Conservation (phyloP, 30 jellyfish, hydroid and myxozoan species). For the Hydractinia symbiolongicarpus region DNA sequence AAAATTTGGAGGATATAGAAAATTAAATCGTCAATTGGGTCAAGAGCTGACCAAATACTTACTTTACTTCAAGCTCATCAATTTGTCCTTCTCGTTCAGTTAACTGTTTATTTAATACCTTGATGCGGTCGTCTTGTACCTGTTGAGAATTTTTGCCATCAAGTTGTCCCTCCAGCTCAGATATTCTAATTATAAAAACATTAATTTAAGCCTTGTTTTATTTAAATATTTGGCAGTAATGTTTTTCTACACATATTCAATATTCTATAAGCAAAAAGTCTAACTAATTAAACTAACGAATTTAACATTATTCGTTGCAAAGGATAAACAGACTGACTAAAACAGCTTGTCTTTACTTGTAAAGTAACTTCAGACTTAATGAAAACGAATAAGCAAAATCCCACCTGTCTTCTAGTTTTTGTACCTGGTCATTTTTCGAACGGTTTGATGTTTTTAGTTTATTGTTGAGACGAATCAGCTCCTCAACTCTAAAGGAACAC, state of each 20-base stretch:
- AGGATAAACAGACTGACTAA: too few species aligned
- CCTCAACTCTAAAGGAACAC: constrained; percentile 57
- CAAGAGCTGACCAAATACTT: neutral
- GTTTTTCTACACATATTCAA: neutral
- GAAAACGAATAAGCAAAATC: neutral
- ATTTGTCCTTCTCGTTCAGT: constrained; percentile 46
- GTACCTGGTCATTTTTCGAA: constrained; percentile 72
- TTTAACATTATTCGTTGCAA: too few species aligned
- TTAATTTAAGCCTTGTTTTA: too few species aligned
- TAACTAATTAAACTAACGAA: too few species aligned
- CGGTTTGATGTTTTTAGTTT: constrained; percentile 62
- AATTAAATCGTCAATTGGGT: too few species aligned
- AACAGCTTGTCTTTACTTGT: too few species aligned
- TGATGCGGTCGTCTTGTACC: constrained; percentile 54
- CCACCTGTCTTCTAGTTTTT: constrained; percentile 76
- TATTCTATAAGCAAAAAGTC: neutral
- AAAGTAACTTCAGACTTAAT: too few species aligned
- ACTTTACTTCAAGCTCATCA: constrained; percentile 79
- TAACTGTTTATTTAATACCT: constrained; percentile 10
- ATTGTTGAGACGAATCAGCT: constrained; percentile 52
- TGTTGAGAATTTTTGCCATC: constrained; percentile 17
- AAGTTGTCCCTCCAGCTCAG: constrained; percentile 53
- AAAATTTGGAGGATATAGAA: too few species aligned
- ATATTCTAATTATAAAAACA: constrained; percentile 32
- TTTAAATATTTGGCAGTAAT: too few species aligned